Base-by-base conservation (phyloP, 2,113 vertebrate species). In the Paradoxurus hermaphroditus region DNA sequence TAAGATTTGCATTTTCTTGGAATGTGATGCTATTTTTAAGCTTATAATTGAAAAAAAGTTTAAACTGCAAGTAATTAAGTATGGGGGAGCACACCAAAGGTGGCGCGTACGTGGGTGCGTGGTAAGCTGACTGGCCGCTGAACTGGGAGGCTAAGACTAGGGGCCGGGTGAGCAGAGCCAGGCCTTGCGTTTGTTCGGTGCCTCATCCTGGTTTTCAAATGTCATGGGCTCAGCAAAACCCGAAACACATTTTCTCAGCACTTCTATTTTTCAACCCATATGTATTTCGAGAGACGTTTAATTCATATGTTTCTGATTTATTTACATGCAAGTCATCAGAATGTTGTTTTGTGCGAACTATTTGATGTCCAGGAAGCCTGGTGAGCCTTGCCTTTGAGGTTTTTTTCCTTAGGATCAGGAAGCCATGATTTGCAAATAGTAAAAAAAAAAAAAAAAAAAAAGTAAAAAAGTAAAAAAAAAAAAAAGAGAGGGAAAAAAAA, bases 261-360 rank as follows among this genome's bases (percentile, higher is more conserved):
- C 94, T 98, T 97, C 75, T 87, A 39, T 85, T 97, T 97, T 96
- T 97, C 94, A 98, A 86, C 92, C 97, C 98, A 97, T 98, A 96
- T 98, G 98, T 73, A 98, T 92, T 96, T 97, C 7, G 4, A 98
- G 89, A 97, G 85, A 77, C 95, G 49, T 95, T 97, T 95, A 96
- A 97, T 98, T 98, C 98, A 98, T 97, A 94, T 98, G 97, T 97
- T 98, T 98, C 97, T 97, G 96, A 98, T 98, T 98, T 98, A 97
- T 98, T 97, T 98, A 98, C 97, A 98, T 97, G 97, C 96, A 97
- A 98, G 96, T 98, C 98, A 98, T 98, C 97, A 98, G 97, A 97
- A 98, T 91, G 95, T 94, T 98, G 98, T 98, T 98, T 96, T 88
- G 92, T 97, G 96, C 0, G 68, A 98, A 90, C 95, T 97, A 97